A percentile compares a stretch with the other conserved stretches of the same genome.
These are phyloP conservation scores for Bradypodion ventrale DNA, from an alignment of 2,797 vertebrate genomes.

Conservation along the genomic window DNA sequence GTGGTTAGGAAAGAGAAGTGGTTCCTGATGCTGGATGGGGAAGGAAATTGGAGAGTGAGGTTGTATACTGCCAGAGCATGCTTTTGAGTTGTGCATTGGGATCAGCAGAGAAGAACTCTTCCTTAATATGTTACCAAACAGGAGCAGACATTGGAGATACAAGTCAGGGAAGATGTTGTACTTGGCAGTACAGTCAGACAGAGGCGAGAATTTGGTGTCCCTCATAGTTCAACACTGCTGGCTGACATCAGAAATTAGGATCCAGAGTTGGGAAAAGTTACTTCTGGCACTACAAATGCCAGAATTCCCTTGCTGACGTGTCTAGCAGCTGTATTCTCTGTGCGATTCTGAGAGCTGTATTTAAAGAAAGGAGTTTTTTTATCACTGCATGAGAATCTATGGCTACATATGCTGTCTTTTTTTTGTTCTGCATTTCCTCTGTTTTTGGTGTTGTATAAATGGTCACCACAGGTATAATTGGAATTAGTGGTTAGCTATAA, in stretches of 20 bases:
- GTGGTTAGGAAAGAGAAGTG: not conserved
- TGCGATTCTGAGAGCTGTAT: too few species aligned
- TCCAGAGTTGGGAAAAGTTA: too few species aligned
- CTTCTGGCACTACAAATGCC: too few species aligned
- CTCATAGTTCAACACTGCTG: too few species aligned
- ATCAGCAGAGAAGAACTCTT: not conserved
- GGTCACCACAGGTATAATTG: not conserved
- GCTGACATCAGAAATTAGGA: too few species aligned
- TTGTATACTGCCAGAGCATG: not conserved
- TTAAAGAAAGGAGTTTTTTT: too few species aligned
- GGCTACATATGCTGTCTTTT: not conserved
- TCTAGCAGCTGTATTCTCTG: too few species aligned
- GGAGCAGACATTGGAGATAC: not conserved
- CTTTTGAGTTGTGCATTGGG: not conserved
- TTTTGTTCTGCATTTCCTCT: not conserved
- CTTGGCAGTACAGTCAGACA: not conserved
- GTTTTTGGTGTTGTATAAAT: not conserved
- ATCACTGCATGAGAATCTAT: too few species aligned
- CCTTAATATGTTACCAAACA: not conserved
- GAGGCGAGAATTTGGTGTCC: not conserved
- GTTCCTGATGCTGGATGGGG: not conserved
- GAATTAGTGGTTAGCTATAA: not conserved
- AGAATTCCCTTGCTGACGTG: too few species aligned
- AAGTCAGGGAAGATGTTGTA: not conserved
- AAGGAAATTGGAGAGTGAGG: not conserved